Evolutionary conservation across 2,797 vertebrate genomes (phyloP), one percentile per base, ranked within the genome.

Genomic region (Sternotherus odoratus): DNA sequence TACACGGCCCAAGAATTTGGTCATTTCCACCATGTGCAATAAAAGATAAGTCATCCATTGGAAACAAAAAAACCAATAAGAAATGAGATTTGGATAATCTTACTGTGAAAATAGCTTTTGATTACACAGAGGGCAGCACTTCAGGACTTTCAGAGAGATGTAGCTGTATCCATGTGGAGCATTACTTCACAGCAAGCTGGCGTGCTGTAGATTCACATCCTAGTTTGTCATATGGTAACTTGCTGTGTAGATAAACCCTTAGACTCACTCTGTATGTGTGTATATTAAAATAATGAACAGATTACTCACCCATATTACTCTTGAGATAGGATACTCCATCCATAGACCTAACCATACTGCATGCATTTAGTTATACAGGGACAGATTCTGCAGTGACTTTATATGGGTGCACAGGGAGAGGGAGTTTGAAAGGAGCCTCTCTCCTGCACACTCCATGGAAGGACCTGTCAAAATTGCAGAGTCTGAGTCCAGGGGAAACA

Each of bases 301-400:
- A 69, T 24, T 69, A 23, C 78, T 86, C 82, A 48, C 6, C 19
- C 7, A 1, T 39, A 39, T 2, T 15, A 77, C n/a, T 24, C 23
- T 3, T 46, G 50, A 86, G 82, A 43, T 43, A 21, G 28, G 4
- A 84, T 91, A 46, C 77, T 87, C 12, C 48, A 28, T 43, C n/a
- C 63, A 4, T 51, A 60, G 57, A 33, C 28, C 66, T 69, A 36
- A 36, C 36, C 39, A 19, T 39, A 69, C 66, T 87, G 23, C 7
- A 7, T 51, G 16, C 6, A 0, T 5, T 80, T 51, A 2, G 19
- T 86, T 8, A 9, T 57, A 48, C 8, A 16, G 9, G 12, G 5
- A 1, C 4, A 17, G 53, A n/a, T 57, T 51, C 43, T 81, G 53
- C 10, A 10, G 5, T 4, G 5, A 15, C 15, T 56, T 46, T 0